Base-by-base conservation (phyloP, 53 echinoderm and acorn worm species). In the Antedon mediterranea region DNA sequence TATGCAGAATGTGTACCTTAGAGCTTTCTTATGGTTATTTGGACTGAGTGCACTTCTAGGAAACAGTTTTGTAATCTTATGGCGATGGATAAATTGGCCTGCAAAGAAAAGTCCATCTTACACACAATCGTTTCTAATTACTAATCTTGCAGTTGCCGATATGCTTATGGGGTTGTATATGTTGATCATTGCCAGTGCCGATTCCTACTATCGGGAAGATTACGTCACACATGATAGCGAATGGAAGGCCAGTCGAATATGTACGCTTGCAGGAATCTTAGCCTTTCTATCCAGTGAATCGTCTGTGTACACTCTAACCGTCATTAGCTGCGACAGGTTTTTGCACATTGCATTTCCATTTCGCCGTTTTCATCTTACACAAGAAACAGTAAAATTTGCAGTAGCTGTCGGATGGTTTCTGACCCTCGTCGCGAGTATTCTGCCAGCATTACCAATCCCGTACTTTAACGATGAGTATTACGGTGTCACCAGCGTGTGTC, bases 91-190 rank as follows among this genome's bases (percentile, higher is more conserved):
- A 41, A 41, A 41, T 13, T 13, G 41, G 41, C 75, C 72, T 31
- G 79, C 79, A 14, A 33, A 43, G 32, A 78, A 73, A 57, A 77
- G 86, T 34, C 86, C 79, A 33, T 89, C 83, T 34, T 76, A 76
- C 0, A 89, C 89, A 2, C 95, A 95, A 43, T 78, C 87, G 31
- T 83, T 86, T 34, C 79, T 95, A 30, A 95, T 95, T 30, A 79
- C 91, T n/a, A 91, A 95, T 77, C 87, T 95, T 26, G 95, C 91
- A 14, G 27, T 95, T 9, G 85, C 95, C 0, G 95, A 95, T 76
- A 83, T 89, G 71, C 71, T 95, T n/a, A 95, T 95, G 95, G 95
- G 95, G 15, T 76, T 89, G 14, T 95, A 95, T 82, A 95, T 95
- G 95, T 43, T 95, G 33, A 92, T 91, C 78, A 88, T 95, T 14